phyloP scores from a whole-genome alignment of 2,113 vertebrate genomes.

The Dicerorhinus sumatrensis region DNA sequence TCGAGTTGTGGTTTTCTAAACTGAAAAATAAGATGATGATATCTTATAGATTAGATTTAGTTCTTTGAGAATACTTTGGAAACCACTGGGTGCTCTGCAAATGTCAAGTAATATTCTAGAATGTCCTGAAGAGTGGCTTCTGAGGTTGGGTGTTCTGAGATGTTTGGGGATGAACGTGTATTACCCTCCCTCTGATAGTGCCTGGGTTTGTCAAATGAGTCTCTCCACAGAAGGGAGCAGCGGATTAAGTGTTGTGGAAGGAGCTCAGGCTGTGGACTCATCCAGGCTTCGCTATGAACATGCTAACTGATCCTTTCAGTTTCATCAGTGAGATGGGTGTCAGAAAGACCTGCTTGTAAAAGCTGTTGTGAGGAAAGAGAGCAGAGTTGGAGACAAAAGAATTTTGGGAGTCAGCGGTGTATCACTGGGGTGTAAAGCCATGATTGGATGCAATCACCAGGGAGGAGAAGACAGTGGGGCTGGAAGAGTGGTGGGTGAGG shows the following conservation, averaged over 20 bases:
- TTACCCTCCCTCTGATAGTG: background rate
- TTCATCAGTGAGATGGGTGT: background rate
- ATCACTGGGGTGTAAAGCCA: background rate
- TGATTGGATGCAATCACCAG: background rate
- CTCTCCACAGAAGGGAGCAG: background rate
- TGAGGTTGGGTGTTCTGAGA: background rate
- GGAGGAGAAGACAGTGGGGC: background rate
- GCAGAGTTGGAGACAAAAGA: background rate
- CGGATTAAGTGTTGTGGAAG: background rate
- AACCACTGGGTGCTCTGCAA: background rate
- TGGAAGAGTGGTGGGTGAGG: background rate
- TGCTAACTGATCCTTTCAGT: rapidly evolving
- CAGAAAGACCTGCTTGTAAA: background rate
- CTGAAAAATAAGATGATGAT: background rate
- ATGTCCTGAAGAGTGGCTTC: background rate
- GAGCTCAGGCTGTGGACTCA: background rate
- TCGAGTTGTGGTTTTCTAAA: background rate
- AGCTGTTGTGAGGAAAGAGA: background rate
- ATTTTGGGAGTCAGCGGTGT: background rate
- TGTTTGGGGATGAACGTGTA: background rate
- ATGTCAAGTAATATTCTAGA: background rate
- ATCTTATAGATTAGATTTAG: background rate
- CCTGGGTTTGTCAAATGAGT: background rate
- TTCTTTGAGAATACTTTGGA: constrained; percentile 22
- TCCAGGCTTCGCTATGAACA: background rate